phyloP scores from a whole-genome alignment of 2,888 invertebrate genomes.

The Philopedon plagiatum region DNA sequence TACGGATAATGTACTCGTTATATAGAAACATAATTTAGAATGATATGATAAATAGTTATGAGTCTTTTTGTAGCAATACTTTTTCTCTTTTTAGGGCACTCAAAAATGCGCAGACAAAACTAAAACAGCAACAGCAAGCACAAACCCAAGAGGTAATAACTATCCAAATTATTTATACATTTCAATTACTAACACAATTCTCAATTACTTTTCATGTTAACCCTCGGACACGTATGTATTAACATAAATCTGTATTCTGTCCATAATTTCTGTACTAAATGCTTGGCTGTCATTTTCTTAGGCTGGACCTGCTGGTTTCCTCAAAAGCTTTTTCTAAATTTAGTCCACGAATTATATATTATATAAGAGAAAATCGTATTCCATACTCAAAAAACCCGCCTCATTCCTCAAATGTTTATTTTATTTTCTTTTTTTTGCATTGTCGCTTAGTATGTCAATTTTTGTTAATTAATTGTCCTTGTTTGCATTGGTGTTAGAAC shows the following conservation, averaged over 20 bases:
- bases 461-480: slow-evolving; percentile 51
- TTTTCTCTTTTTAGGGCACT: slow-evolving; percentile 77
- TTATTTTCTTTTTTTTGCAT: slow-evolving; percentile 44
- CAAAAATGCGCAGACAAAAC: slow-evolving; percentile 91
- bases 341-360: slow-evolving; percentile 29
- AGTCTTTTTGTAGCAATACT: too few relatives aligned
- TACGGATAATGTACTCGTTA: too few relatives aligned
- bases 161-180: slow-evolving; percentile 44
- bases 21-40: too few relatives aligned
- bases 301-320: slow-evolving; percentile 95
- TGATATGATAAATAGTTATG: too few relatives aligned
- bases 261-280: neutral
- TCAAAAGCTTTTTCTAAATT: slow-evolving; percentile 94
- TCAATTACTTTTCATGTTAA: slow-evolving; percentile 57
- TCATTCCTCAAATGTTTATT: slow-evolving; percentile 60
- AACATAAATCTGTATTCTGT: slow-evolving; percentile 1
- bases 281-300: slow-evolving; percentile 61
- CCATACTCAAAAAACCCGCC: slow-evolving; percentile 61
- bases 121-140: slow-evolving; percentile 87
- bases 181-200: slow-evolving; percentile 46
- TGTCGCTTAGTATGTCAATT: slow-evolving; percentile 28
- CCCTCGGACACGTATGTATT: slow-evolving; percentile 59
- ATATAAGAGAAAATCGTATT: slow-evolving; percentile 48
- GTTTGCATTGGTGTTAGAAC: slow-evolving; percentile 48
- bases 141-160: slow-evolving; percentile 78